Conservation (phyloP, 2,888 invertebrate genomes). For the Agriopis leucophaearia region DNA sequence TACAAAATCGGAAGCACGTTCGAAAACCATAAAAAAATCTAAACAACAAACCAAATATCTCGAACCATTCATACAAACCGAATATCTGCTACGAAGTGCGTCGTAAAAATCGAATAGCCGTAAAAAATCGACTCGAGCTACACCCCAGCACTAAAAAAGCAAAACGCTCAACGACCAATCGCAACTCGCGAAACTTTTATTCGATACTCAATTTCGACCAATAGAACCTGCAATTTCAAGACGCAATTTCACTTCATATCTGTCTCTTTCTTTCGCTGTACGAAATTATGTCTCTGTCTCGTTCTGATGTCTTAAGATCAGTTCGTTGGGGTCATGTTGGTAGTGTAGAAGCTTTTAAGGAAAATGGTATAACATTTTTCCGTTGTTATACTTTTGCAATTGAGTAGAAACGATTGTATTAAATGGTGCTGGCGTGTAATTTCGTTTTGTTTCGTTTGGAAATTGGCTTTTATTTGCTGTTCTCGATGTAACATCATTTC, state of each 20-base stretch:
- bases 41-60: conserved; percentile 55
- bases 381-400: conserved; percentile 24
- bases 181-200: conserved; percentile 54
- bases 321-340: conserved; percentile 14
- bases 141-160: conserved; percentile 51
- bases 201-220: conserved; percentile 63
- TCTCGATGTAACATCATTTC: conserved; percentile 30
- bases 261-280: conserved; percentile 46
- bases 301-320: conserved; percentile 30
- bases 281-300: conserved; percentile 20
- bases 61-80: conserved; percentile 51
- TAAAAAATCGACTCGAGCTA: conserved; percentile 53
- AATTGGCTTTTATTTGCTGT: conserved; percentile 35
- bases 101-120: conserved; percentile 72
- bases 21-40: conserved; percentile 39
- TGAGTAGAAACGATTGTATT: conserved; percentile 30
- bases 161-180: conserved; percentile 56
- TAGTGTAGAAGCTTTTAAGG: conserved; percentile 6
- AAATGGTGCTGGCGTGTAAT: conserved; percentile 36
- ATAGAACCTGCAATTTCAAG: conserved; percentile 57
- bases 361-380: conserved; percentile 15
- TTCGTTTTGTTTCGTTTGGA: conserved; percentile 27
- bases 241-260: conserved; percentile 43
- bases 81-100: conserved; percentile 66
- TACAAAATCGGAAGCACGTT: conserved; percentile 34